Conservation (phyloP, 1,140 invertebrate genomes). For the Lanistes nyassanus region DNA sequence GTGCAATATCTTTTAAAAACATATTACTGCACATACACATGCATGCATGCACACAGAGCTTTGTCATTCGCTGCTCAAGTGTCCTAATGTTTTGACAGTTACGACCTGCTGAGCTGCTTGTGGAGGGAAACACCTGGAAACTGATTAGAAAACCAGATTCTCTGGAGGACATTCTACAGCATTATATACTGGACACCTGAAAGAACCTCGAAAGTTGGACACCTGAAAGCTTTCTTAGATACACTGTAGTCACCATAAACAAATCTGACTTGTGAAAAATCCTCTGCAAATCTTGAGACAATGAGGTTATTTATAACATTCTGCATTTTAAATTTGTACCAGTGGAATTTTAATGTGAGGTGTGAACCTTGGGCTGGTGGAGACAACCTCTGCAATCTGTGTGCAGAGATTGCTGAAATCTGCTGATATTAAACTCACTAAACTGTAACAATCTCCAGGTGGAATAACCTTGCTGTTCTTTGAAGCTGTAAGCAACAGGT, state of each 20-base stretch:
- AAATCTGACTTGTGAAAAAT: background rate
- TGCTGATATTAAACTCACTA: no score
- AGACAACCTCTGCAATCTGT: no score
- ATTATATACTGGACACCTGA: conserved; percentile 13
- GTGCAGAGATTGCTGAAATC: no score
- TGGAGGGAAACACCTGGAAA: conserved; percentile 48
- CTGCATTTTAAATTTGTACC: no score
- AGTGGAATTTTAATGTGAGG: no score
- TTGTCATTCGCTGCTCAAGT: background rate
- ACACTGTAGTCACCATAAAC: background rate
- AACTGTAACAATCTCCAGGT: no score
- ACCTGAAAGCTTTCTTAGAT: background rate
- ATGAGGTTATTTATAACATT: no score
- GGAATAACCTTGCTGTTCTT: no score
- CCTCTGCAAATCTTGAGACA: no score
- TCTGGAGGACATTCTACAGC: conserved; percentile 49
- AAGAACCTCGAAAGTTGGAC: background rate
- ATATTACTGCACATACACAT: background rate
- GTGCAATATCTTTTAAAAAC: background rate
- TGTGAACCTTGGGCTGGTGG: no score
- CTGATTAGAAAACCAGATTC: conserved; percentile 60
- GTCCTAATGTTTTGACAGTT: conserved; percentile 27
- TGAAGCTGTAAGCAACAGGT: no score
- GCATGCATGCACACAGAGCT: background rate
- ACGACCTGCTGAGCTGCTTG: conserved; percentile 64